A percentile compares a stretch with the other conserved stretches of the same genome.
These are phyloP conservation scores for Aphelinus certus DNA, from an alignment of 1,140 invertebrate species.

Conservation along the genomic window DNA sequence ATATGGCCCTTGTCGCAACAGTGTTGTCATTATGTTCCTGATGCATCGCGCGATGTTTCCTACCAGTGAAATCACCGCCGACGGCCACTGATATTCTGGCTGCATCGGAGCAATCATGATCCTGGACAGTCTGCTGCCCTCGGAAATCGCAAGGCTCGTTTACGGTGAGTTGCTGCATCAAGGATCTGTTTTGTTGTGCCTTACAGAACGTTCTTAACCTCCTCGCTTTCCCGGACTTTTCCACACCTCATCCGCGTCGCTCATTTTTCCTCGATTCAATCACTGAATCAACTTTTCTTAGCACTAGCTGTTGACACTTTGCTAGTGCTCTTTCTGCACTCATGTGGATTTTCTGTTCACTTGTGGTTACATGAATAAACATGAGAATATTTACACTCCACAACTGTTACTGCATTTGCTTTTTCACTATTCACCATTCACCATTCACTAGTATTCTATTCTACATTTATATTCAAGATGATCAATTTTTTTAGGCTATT, in stretches of 20 bases:
- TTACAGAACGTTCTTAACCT: constrained; percentile 1
- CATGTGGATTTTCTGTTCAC: background rate
- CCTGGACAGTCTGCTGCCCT: constrained; percentile 18
- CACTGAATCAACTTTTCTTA: background rate
- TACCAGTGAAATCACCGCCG: too few relatives aligned
- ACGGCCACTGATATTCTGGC: too few relatives aligned
- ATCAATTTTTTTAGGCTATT: constrained; percentile 18
- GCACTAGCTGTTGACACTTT: background rate
- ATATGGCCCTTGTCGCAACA: too few relatives aligned
- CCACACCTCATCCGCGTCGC: too few relatives aligned
- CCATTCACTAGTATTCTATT: too few relatives aligned
- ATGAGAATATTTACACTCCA: background rate
- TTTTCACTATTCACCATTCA: background rate
- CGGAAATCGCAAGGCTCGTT: constrained; percentile 27
- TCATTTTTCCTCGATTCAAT: background rate
- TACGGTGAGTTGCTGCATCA: constrained; percentile 25
- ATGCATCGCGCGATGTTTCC: too few relatives aligned
- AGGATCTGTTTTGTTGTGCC: background rate
- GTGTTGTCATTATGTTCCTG: too few relatives aligned
- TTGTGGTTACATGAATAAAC: background rate
- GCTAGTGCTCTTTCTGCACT: background rate
- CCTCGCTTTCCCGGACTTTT: background rate
- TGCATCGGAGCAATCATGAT: too few relatives aligned
- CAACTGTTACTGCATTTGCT: background rate
- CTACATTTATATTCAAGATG: too few relatives aligned